Conservation (phyloP, 2,113 vertebrate species). For the Callocephalon fimbriatum region DNA sequence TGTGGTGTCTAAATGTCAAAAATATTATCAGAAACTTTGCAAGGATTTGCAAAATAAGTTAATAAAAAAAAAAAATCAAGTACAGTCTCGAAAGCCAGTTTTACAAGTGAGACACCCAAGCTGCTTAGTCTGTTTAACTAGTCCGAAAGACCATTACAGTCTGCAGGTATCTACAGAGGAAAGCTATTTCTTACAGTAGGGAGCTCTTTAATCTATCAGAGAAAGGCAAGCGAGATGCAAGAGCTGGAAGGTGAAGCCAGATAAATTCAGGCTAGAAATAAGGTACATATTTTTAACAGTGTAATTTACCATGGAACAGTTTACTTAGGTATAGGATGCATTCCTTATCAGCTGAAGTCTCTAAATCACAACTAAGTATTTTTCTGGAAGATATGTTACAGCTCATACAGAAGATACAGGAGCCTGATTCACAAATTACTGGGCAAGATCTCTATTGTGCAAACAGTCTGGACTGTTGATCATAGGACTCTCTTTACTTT, state of each 20-base stretch:
- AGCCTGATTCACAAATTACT: neutral
- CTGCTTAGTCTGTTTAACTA: neutral
- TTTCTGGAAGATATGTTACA: neutral
- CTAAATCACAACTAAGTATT: neutral
- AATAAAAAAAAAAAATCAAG: neutral
- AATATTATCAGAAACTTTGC: neutral
- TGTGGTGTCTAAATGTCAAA: neutral
- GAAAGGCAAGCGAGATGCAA: neutral
- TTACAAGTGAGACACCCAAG: neutral
- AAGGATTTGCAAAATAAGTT: neutral
- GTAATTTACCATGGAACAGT: neutral
- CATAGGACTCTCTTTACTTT: neutral
- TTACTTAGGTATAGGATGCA: neutral
- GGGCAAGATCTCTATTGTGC: neutral
- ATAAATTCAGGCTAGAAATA: neutral
- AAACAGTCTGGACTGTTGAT: neutral
- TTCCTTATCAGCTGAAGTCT: neutral
- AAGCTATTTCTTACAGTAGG: neutral
- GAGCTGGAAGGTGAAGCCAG: neutral
- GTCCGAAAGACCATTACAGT: neutral
- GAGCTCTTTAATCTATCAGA: neutral
- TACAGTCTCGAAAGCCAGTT: neutral
- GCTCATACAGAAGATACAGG: neutral
- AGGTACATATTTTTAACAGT: neutral
- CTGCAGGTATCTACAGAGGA: neutral